Base-by-base conservation (phyloP, 2,797 vertebrate species). In the Peromyscus nudipes region DNA sequence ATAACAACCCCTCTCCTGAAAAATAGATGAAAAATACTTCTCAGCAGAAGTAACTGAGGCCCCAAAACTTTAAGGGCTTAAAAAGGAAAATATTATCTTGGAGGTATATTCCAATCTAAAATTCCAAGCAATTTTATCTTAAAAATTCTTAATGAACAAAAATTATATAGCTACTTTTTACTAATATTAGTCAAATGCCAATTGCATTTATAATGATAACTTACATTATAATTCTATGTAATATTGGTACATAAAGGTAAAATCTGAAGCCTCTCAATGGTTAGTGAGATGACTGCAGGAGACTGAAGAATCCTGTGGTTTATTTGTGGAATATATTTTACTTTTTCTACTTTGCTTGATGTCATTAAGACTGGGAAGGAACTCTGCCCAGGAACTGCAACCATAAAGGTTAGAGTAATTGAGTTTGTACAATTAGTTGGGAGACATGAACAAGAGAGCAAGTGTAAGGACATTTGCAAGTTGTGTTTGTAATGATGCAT, bases 1-100 rank as follows among this genome's bases (percentile, higher is more conserved):
- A 57, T 69, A 60, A 60, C 55, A 65, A 80, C 34, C 43, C 14
- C 37, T 73, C 14, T 17, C 27, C n/a, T 49, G 4, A 86, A 79
- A 83, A 76, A 34, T 12, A 94, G 8, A 85, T 81, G 83, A 69
- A 27, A 71, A 69, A 76, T 21, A 23, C 86, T 49, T 27, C 62
- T 92, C 31, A 82, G n/a, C 40, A 55, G 52, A 77, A 77, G 60
- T 21, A 89, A 92, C 49, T 7, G 40, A 75, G 62, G 43, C 23
- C 46, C 55, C 71, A 87, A 87, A 71, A 31, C 31, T 4, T n/a
- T 92, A 87, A 81, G n/a, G 84, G 19, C 40, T 85, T 85, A 10
- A 94, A 82, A 81, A 71, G 57, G 65, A 93, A 91, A 46, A 57
- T 6, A 64, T 88, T 92, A 4, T 89, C 49, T 84, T 85, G 34